Evolutionary conservation across 2,113 vertebrate species (phyloP).

Genomic region (Gallinago paraguaiae): DNA sequence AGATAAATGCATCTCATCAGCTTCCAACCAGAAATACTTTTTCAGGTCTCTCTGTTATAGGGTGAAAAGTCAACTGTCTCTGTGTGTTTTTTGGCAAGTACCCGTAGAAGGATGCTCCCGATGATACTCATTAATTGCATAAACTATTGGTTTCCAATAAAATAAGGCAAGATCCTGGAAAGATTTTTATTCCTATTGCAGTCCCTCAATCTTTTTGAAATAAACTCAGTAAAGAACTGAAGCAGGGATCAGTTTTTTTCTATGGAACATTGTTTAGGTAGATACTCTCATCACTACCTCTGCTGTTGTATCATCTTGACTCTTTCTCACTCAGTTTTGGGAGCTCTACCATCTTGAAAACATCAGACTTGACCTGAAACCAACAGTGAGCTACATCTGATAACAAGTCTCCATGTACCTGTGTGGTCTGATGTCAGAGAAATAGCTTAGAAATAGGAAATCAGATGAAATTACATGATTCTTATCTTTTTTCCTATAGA

Average conservation of each 20-base stretch:
- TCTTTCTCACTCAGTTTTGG: background rate
- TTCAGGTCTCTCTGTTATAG: background rate
- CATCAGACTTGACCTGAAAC: background rate
- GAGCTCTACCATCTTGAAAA: background rate
- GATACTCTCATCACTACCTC: background rate
- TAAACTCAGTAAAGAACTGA: background rate
- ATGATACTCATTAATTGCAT: background rate
- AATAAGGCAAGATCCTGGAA: background rate
- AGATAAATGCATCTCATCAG: background rate
- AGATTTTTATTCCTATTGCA: accelerated
- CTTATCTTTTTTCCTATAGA: constrained; percentile 38
- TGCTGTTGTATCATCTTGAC: background rate
- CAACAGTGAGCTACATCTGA: constrained; percentile 22
- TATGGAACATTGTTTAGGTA: background rate
- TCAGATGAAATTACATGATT: constrained; percentile 36
- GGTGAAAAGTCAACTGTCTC: background rate
- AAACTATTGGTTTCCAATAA: background rate
- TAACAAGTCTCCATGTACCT: background rate
- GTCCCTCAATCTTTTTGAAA: background rate
- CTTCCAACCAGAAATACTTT: background rate
- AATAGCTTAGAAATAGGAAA: constrained; percentile 46
- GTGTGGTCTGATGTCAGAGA: constrained; percentile 64
- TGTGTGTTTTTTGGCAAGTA: background rate
- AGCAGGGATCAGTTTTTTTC: background rate
- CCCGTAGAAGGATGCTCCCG: background rate